These are phyloP conservation scores for Cydia splendana DNA, from an alignment of 1,140 invertebrate genomes.

Conservation along the genomic window DNA sequence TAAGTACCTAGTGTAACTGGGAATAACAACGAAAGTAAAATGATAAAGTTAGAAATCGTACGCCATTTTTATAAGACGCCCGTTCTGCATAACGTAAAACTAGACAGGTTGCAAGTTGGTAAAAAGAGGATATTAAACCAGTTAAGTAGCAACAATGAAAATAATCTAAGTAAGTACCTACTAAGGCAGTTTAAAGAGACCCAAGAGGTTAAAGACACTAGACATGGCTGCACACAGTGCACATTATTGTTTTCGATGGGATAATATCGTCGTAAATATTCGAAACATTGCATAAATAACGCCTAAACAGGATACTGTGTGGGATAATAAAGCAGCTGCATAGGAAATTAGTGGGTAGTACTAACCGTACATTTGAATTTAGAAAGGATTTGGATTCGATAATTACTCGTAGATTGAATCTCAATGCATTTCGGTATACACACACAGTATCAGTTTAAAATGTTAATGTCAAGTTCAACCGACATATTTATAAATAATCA, in stretches of 20 bases:
- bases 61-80: too few relatives aligned
- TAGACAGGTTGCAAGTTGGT: neutral
- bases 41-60: too few relatives aligned
- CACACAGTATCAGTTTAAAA: too few relatives aligned
- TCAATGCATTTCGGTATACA: neutral
- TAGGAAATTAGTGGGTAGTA: constrained; percentile 25
- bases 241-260: neutral
- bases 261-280: constrained; percentile 25
- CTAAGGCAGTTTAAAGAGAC: neutral
- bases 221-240: neutral
- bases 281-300: constrained; percentile 26
- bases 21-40: too few relatives aligned
- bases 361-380: constrained; percentile 15
- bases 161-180: neutral
- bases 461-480: too few relatives aligned
- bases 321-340: constrained; percentile 13
- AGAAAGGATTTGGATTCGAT: constrained; percentile 7
- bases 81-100: neutral
- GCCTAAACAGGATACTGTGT: constrained; percentile 27
- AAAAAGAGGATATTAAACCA: constrained; percentile 11
- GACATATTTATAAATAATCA: too few relatives aligned
- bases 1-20: too few relatives aligned
- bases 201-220: neutral
- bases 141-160: neutral
- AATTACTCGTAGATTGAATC: neutral